A percentile compares a stretch with the other conserved stretches of the same genome.
Evolutionary conservation across 1,140 invertebrate species (phyloP).

Genomic region (Thalassaphorura encarpata): DNA sequence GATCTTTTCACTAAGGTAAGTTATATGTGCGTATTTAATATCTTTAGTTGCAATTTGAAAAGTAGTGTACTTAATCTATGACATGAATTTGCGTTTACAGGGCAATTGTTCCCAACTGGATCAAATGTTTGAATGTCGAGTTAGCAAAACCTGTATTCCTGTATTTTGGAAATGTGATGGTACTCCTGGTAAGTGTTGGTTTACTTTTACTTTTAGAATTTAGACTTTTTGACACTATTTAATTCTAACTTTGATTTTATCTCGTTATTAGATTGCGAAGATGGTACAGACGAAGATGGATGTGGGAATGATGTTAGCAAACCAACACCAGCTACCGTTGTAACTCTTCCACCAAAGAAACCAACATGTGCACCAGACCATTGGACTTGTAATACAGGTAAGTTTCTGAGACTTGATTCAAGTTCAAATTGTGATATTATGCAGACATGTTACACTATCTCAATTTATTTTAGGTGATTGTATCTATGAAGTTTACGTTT

Average conservation of each 20-base stretch:
- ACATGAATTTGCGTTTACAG: too few species aligned
- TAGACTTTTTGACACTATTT: neutral
- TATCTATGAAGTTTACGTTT: conserved; percentile 62
- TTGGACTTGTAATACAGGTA: conserved; percentile 60
- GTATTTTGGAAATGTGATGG: conserved; percentile 67
- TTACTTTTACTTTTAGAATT: neutral
- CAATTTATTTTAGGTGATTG: conserved; percentile 48
- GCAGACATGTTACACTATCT: neutral
- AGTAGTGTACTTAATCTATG: too few species aligned
- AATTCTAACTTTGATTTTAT: neutral
- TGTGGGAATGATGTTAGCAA: conserved; percentile 40
- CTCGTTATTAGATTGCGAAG: conserved; percentile 55
- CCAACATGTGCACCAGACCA: conserved; percentile 49
- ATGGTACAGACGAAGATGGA: conserved; percentile 63
- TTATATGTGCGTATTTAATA: too few species aligned
- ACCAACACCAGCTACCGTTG: conserved; percentile 28
- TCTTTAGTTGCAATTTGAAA: too few species aligned
- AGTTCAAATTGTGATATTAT: neutral
- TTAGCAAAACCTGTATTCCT: conserved; percentile 64
- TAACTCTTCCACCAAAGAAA: conserved; percentile 29
- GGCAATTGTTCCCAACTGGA: conserved; percentile 50
- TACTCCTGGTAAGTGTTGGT: conserved; percentile 38
- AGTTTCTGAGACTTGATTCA: too few species aligned
- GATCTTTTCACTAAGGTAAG: conserved; percentile 32
- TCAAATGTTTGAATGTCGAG: conserved; percentile 59